Percentiles rank a stretch among this genome's conserved stretches.
Conservation (phyloP, 2,888 invertebrate genomes). For the Cetonia aurata region DNA sequence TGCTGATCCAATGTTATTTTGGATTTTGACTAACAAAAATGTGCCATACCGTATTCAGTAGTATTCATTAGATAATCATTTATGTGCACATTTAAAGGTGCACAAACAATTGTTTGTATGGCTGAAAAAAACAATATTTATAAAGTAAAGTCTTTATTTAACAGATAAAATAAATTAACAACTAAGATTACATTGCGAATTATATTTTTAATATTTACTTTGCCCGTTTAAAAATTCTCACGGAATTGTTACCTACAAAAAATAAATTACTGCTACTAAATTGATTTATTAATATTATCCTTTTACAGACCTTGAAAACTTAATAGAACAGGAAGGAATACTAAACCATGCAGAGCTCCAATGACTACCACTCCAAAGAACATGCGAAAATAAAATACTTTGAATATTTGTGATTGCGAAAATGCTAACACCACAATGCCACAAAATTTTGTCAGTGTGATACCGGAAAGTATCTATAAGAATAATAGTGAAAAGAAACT, state of each 20-base stretch:
- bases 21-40: no score
- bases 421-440: conserved; percentile 92
- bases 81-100: no score
- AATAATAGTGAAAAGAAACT: conserved; percentile 39
- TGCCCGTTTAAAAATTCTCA: no score
- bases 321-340: conserved; percentile 91
- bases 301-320: conserved; percentile 64
- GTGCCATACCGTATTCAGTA: no score
- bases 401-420: conserved; percentile 92
- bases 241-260: conserved; percentile 15
- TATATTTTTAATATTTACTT: no score
- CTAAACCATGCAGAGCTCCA: conserved; percentile 91
- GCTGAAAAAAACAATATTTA: no score
- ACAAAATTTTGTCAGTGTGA: conserved; percentile 94
- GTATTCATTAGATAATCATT: no score
- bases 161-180: no score
- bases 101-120: no score
- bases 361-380: conserved; percentile 93
- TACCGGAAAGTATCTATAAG: conserved; percentile 87
- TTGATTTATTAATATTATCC: background rate
- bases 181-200: no score
- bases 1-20: no score
- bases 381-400: conserved; percentile 96
- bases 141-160: no score
- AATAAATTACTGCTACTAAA: conserved; percentile 9